Percentiles rank a stretch among this genome's conserved stretches.
phyloP scores from a whole-genome alignment of 2,113 vertebrate species.

The Rhea pennata region DNA sequence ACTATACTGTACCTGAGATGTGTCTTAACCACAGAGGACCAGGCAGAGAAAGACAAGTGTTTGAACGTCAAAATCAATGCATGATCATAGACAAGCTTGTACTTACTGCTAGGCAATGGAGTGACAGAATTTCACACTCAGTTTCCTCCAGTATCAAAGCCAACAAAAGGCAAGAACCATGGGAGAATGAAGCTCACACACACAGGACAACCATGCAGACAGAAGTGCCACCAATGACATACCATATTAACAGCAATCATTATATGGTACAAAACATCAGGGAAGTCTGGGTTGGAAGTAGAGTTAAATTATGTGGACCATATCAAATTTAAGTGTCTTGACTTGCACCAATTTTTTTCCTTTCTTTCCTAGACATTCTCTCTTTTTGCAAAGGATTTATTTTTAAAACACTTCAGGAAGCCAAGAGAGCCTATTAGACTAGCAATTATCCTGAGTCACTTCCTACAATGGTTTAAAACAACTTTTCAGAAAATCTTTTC shows the following conservation, averaged over 20 bases:
- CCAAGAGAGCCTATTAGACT: slow-evolving; percentile 1
- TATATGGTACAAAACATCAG: slow-evolving; percentile 29
- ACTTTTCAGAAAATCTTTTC: slow-evolving; percentile 15
- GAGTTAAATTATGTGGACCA: slow-evolving; percentile 17
- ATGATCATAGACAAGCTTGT: background rate
- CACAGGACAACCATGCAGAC: background rate
- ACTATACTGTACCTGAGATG: background rate
- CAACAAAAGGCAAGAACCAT: background rate
- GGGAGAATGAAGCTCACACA: background rate
- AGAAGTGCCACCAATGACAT: background rate
- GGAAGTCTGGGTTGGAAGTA: slow-evolving; percentile 36
- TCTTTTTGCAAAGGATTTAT: slow-evolving; percentile 36
- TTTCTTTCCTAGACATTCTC: slow-evolving; percentile 13
- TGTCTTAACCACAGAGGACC: background rate
- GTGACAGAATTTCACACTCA: background rate
- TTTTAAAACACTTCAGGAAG: slow-evolving; percentile 59
- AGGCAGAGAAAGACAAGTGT: background rate
- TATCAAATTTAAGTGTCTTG: slow-evolving; percentile 32
- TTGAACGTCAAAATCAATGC: background rate
- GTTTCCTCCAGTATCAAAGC: background rate
- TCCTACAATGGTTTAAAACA: slow-evolving; percentile 34
- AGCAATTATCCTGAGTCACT: slow-evolving; percentile 58
- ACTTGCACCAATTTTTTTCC: background rate
- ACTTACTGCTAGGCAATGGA: background rate
- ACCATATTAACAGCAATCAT: slow-evolving; percentile 1